Conservation (phyloP, 2,888 invertebrate species). For the Seira ritae region DNA sequence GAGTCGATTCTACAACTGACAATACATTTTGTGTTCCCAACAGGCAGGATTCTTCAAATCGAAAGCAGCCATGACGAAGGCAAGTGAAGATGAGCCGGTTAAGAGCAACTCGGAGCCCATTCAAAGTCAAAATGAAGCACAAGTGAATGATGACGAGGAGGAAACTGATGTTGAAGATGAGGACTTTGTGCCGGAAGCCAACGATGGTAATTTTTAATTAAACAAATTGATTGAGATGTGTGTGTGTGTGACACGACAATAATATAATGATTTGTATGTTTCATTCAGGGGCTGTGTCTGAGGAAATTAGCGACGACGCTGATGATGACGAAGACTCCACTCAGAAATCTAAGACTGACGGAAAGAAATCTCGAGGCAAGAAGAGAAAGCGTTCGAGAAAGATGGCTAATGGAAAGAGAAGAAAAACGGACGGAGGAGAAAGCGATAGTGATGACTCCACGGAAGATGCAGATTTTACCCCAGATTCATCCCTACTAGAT, state of each 20-base stretch:
- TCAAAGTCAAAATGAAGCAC: too few species aligned
- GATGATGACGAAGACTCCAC: conserved; percentile 36
- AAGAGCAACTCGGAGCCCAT: too few species aligned
- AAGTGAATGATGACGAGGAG: conserved; percentile 22
- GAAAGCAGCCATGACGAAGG: conserved; percentile 5
- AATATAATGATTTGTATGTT: too few species aligned
- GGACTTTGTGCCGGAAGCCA: conserved; percentile 60
- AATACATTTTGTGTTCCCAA: background rate
- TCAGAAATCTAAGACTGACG: conserved; percentile 18
- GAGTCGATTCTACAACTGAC: too few species aligned
- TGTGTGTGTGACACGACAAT: too few species aligned
- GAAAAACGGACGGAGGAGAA: conserved; percentile 24
- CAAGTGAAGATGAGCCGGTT: conserved; percentile 24
- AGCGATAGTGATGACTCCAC: conserved; percentile 48
- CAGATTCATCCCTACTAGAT: conserved; percentile 18
- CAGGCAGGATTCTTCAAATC: conserved; percentile 30
- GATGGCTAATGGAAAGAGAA: conserved; percentile 12
- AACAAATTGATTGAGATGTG: background rate
- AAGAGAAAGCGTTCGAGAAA: conserved; percentile 19
- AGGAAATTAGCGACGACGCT: conserved; percentile 47
- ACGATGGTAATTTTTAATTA: conserved; percentile 8
- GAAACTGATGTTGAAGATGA: conserved; percentile 65
- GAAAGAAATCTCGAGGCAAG: conserved; percentile 35
- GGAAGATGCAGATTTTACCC: conserved; percentile 23
- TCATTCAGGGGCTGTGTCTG: conserved; percentile 17